Evolutionary conservation across 1,140 invertebrate species (phyloP).

Genomic region (Meloidogyne floridensis): DNA sequence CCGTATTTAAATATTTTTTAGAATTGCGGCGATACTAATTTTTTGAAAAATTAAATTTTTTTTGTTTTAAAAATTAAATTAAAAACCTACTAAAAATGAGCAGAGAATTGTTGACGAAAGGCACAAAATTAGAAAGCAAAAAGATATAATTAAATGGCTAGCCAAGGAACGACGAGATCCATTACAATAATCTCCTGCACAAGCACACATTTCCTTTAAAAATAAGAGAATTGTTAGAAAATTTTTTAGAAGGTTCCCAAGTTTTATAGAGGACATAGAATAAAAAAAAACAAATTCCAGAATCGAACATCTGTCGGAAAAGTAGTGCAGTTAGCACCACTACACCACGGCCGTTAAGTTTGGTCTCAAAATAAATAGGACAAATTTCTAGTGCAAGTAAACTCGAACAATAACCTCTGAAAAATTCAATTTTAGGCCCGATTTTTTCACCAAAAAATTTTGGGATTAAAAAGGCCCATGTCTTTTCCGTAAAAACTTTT

Average conservation of each 20-base stretch:
- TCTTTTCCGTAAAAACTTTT: too few species aligned
- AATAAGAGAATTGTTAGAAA: not conserved
- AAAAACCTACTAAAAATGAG: constrained; percentile 1
- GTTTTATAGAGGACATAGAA: not conserved
- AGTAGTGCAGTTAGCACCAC: too few species aligned
- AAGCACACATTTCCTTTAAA: constrained; percentile 17
- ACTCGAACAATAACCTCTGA: too few species aligned
- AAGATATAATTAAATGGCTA: not conserved
- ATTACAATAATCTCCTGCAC: constrained; percentile 19
- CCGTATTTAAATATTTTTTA: not conserved
- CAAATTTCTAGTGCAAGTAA: too few species aligned
- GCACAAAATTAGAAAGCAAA: constrained; percentile 3
- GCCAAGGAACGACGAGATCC: not conserved
- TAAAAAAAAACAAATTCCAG: too few species aligned
- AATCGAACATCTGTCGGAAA: too few species aligned
- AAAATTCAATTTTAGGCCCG: too few species aligned
- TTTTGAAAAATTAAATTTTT: not conserved
- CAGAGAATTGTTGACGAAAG: not conserved
- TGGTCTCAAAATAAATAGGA: too few species aligned
- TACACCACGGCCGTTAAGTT: too few species aligned
- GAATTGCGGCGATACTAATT: not conserved
- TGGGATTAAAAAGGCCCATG: too few species aligned
- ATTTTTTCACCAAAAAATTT: too few species aligned
- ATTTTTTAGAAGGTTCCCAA: not conserved
- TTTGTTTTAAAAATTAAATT: not conserved